Evolutionary conservation across 2,797 vertebrate species (phyloP), one percentile per base, ranked within the genome.

Genomic region (Morus bassanus): DNA sequence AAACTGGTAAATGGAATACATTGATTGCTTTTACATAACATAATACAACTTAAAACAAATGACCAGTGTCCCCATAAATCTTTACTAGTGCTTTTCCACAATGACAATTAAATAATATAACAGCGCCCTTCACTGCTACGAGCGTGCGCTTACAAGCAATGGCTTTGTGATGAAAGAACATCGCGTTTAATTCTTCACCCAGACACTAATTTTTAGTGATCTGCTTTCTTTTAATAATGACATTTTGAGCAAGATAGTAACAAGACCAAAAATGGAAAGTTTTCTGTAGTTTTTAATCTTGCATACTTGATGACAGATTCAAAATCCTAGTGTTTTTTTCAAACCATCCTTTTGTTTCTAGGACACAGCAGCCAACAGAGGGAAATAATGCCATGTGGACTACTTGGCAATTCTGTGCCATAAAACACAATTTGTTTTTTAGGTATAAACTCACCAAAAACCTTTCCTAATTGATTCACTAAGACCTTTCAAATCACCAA

Each of bases 131-230:
- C 64, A 60, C 45, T 75, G 74, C 60, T 80, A 68, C 1, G 5
- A 70, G 30, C 1, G 0, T 72, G 78, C 64, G 70, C 89, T 88
- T 80, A 95, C 6, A 1, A 95, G 86, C 72, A 91, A 83, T 33
- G 69, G 64, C 60, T 95, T 93, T 78, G 61, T 61, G 84, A 95
- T 85, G 68, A 94, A 93, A 93, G 86, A 94, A 87, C 51, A 65
- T 93, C 78, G 88, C 81, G 91, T 95, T 92, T 93, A 94, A 91
- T 96, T 94, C 94, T 89, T 79, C 72, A 94, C 37, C 50, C 60
- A 95, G 90, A 89, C 77, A 92, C 68, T 97, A 94, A 95, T 93
- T 94, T 94, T 91, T 88, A 89, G 64, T 77, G 37, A 67, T 93
- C 81, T 92, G 15, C 56, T 95, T 95, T 93, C 56, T 63, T 80